phyloP scores from a whole-genome alignment of 1,140 invertebrate genomes.

The Penaeus vannamei region DNA sequence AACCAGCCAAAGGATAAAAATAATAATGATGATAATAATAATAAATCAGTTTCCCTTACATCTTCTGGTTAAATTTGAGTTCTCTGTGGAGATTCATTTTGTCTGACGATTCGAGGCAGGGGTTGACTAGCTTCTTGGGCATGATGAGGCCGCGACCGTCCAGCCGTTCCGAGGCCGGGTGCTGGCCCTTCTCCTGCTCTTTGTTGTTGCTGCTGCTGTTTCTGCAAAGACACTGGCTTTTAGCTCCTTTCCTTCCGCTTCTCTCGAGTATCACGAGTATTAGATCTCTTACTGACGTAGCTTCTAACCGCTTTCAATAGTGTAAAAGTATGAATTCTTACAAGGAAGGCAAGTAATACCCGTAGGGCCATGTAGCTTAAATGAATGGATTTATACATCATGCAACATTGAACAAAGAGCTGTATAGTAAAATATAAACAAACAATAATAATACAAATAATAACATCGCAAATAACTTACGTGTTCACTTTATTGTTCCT shows the following conservation, averaged over 20 bases:
- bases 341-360: too few relatives aligned
- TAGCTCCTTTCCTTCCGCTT: too few relatives aligned
- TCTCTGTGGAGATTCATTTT: conserved; percentile 61
- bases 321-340: too few relatives aligned
- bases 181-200: neutral
- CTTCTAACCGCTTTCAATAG: too few relatives aligned
- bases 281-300: too few relatives aligned
- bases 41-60: neutral
- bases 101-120: conserved; percentile 50
- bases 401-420: too few relatives aligned
- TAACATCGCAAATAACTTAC: conserved; percentile 2
- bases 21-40: neutral
- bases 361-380: too few relatives aligned
- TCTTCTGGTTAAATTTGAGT: conserved; percentile 54
- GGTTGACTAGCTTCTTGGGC: conserved; percentile 62
- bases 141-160: conserved; percentile 55
- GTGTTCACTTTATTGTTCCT: conserved; percentile 57
- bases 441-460: too few relatives aligned
- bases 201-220: conserved; percentile 26
- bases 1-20: neutral
- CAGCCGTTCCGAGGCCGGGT: neutral
- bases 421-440: too few relatives aligned
- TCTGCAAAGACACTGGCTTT: neutral
- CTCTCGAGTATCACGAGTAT: too few relatives aligned
- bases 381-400: too few relatives aligned